These are phyloP conservation scores for Hetaerina titia DNA, from an alignment of 2,888 invertebrate genomes.

Conservation along the genomic window DNA sequence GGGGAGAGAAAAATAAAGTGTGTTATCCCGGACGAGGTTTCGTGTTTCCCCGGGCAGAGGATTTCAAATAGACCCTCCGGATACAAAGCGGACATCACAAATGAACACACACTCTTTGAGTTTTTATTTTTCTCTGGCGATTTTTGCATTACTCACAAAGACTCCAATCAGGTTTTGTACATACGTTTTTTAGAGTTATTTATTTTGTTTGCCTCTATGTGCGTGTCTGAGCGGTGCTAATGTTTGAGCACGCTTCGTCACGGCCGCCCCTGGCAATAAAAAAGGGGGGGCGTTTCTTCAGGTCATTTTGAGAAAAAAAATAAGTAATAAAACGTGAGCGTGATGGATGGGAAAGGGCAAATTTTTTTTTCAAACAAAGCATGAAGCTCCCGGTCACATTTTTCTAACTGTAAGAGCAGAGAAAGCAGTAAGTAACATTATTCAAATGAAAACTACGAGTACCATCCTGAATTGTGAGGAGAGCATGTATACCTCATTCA, in stretches of 20 bases:
- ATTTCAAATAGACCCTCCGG: not conserved
- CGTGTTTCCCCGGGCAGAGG: not conserved
- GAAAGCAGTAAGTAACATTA: constrained; percentile 1
- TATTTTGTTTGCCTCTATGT: constrained; percentile 61
- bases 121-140: constrained; percentile 47
- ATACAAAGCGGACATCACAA: constrained; percentile 34
- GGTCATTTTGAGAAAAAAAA: constrained; percentile 19
- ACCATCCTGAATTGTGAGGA: constrained; percentile 41
- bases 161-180: constrained; percentile 57
- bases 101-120: constrained; percentile 35
- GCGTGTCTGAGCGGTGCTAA: constrained; percentile 21
- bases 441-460: constrained; percentile 31
- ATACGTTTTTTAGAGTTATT: constrained; percentile 64
- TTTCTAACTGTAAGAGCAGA: not conserved
- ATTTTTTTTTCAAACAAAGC: not conserved
- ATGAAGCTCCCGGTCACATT: constrained; percentile 1
- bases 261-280: constrained; percentile 14
- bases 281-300: not conserved
- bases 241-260: constrained; percentile 29
- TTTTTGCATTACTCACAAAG: constrained; percentile 57
- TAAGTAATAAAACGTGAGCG: constrained; percentile 2
- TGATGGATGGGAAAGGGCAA: constrained; percentile 30
- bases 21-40: not conserved
- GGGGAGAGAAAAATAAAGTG: not conserved
- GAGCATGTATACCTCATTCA: constrained; percentile 64